Evolutionary conservation across 2,113 vertebrate genomes (phyloP), one percentile per base, ranked within the genome.

Genomic region (Ahaetulla prasina): DNA sequence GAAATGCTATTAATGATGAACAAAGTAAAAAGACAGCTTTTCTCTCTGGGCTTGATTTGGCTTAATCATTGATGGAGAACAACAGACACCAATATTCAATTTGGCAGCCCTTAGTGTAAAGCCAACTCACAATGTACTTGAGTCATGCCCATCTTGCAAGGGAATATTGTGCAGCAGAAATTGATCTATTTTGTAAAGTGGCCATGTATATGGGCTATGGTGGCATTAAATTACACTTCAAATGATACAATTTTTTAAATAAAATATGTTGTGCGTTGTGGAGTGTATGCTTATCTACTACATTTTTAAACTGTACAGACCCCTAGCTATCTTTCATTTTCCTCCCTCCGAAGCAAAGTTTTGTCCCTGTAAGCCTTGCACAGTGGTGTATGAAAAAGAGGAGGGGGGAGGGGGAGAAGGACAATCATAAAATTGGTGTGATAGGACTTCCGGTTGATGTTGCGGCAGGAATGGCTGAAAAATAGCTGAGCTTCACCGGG

Each of bases 1-100:
- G 80, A 86, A 88, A 92, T 52, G 74, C 80, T 90, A 80, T 86
- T 92, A 80, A 80, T 63, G 54, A 49, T 63, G 92, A 92, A 89
- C 54, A 68, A 86, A 92, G 74, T 85, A 80, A 45, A 63, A 84
- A 52, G 54, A 90, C 39, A 49, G n/a, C 74, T 92, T 89, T 89
- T 90, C 88, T 86, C 45, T 80, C 63, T 50, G 39, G 53, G 80
- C 92, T 54, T 92, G 53, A 84, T 39, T 53, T 49, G 23, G 68
- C 27, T 22, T 57, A 88, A 53, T 57, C 52, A 52, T 39, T 89
- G 45, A 89, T 52, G 88, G 80, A 47, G 47, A 89, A 92, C 53
- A 92, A 27, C 30, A 22, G 92, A 45, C 88, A 49, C 80, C 47
- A 63, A 12, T 52, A 80, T 89, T 89, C 74, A 86, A 39, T 63